Evolutionary conservation across 2,113 vertebrate species (phyloP), one percentile per base, ranked within the genome.

Genomic region (Rhinoderma darwinii): DNA sequence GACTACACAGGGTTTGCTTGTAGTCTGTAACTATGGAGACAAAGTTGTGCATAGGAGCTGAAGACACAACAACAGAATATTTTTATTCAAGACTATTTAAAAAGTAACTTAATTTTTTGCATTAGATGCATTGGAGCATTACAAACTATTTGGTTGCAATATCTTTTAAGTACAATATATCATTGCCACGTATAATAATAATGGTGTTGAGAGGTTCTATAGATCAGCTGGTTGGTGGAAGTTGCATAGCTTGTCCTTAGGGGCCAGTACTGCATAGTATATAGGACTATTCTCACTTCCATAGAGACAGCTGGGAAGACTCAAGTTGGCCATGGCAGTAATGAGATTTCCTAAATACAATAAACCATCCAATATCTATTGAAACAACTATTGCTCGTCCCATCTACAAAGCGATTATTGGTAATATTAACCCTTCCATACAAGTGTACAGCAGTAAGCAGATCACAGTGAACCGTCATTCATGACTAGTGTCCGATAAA

Each of bases 241-340:
- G 6, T 82, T 82, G 79, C 79, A 82, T 82, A 82, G 79, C 14
- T 44, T 66, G 56, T 32, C 73, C 50, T 82, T n/a, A 37, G 61
- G 61, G 51, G 41, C 56, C 76, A 43, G 63, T 32, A 37, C 86
- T 87, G 86, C 86, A 87, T 87, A 87, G 79, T 82, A 75, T 25
- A n/a, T 27, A 82, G 68, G 68, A 41, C 37, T 41, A 37, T 70
- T 22, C 32, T 70, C 8, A 32, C 59, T 68, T 68, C 30, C 14
- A 20, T 37, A 72, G 18, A n/a, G n/a, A n/a, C n/a, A n/a, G n/a
- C n/a, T n/a, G n/a, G n/a, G 3, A 1, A n/a, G 25, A 54, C 2
- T 12, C 56, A 59, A 12, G 56, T 7, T 59, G 9, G 22, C 56
- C 56, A 59, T 6, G n/a, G 6, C n/a, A n/a, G n/a, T n/a, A n/a